Conservation (phyloP, 2,113 vertebrate genomes). For the Dipodomys spectabilis region DNA sequence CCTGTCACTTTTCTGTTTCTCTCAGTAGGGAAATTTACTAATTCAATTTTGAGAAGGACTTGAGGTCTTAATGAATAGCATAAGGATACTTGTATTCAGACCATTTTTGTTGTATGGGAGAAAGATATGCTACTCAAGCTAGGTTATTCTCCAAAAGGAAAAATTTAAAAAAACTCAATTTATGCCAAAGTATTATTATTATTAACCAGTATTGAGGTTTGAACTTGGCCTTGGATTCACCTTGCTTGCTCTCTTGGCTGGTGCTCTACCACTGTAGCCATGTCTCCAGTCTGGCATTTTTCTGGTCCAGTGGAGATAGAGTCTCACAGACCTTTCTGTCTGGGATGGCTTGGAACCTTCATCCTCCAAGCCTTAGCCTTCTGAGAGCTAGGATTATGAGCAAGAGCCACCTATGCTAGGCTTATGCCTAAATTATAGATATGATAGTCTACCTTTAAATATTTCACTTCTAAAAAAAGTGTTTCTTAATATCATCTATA, state of each 20-base stretch:
- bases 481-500: neutral
- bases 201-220: neutral
- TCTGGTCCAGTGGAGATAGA: neutral
- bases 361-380: neutral
- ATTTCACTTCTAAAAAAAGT: slow-evolving; percentile 48
- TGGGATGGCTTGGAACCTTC: neutral
- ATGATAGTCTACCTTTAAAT: slow-evolving; percentile 1
- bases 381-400: neutral
- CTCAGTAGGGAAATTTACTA: neutral
- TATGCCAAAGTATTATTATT: too few species aligned
- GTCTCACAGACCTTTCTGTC: neutral
- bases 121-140: neutral
- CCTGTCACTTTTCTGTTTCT: neutral
- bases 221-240: neutral
- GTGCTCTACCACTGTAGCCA: too few species aligned
- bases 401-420: too few species aligned
- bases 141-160: neutral
- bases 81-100: neutral
- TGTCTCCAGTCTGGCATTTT: neutral
- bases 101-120: neutral
- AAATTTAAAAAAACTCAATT: neutral
- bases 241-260: too few species aligned
- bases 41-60: neutral
- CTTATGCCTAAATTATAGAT: neutral
- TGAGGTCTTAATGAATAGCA: neutral